These are phyloP conservation scores for Drosophila lacteicornis DNA, from an alignment of 1,140 invertebrate species.

Conservation along the genomic window DNA sequence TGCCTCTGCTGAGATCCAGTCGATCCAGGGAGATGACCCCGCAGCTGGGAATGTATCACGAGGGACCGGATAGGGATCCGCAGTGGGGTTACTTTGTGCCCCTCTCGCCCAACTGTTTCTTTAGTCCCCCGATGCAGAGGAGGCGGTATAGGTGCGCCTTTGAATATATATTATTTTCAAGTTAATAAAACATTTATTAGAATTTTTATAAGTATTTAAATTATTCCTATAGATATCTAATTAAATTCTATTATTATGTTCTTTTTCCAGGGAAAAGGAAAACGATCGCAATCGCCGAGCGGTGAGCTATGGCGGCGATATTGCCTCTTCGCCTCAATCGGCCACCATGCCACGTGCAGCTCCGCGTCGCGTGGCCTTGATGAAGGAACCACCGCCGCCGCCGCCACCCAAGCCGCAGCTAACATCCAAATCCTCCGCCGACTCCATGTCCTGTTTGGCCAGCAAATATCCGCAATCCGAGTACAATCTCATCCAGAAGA, in stretches of 20 bases:
- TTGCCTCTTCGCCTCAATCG: constrained; percentile 51
- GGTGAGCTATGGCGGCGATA: constrained; percentile 71
- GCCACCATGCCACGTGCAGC: constrained; percentile 79
- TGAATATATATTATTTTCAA: neutral
- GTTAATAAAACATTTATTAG: neutral
- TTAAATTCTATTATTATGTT: neutral
- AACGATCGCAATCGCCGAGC: constrained; percentile 82
- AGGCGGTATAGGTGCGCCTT: constrained; percentile 59
- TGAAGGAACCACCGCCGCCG: constrained; percentile 83
- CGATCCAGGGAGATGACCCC: constrained; percentile 64
- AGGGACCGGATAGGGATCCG: constrained; percentile 54
- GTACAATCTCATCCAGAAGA: constrained; percentile 82
- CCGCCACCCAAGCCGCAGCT: constrained; percentile 78
- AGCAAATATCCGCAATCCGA: constrained; percentile 83
- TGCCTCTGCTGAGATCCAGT: constrained; percentile 60
- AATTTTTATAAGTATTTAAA: neutral
- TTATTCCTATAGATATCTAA: neutral
- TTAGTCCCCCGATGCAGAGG: constrained; percentile 77
- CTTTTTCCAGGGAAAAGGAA: constrained; percentile 77
- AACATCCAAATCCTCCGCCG: constrained; percentile 60
- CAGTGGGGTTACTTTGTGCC: constrained; percentile 83
- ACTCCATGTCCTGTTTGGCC: constrained; percentile 53
- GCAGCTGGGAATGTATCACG: constrained; percentile 70
- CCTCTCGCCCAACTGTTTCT: constrained; percentile 68
- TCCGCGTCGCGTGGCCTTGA: constrained; percentile 75